phyloP scores from a whole-genome alignment of 2,797 vertebrate genomes.

The Hoplostethus mediterraneus region DNA sequence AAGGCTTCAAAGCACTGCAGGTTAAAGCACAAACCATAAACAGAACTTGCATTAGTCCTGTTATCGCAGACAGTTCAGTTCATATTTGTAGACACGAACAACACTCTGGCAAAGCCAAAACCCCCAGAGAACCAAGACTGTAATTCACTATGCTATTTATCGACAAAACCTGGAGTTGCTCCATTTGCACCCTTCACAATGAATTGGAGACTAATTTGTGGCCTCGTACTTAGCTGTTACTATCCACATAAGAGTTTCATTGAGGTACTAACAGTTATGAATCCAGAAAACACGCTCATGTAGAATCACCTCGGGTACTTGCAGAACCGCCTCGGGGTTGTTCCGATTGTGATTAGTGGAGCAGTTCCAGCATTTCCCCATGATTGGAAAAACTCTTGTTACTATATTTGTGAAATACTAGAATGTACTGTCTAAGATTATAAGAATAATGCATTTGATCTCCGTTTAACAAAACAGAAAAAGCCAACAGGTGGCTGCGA shows the following conservation, averaged over 20 bases:
- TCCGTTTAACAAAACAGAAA: background rate
- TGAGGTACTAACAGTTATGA: background rate
- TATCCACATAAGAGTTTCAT: no score
- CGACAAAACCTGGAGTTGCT: conserved; percentile 5
- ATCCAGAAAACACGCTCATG: background rate
- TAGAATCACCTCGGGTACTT: background rate
- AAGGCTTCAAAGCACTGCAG: conserved; percentile 51
- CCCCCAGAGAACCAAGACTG: background rate
- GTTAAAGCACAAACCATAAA: conserved; percentile 34
- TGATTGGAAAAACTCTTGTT: background rate
- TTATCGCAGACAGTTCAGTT: conserved; percentile 10
- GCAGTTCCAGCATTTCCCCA: background rate
- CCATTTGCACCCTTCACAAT: background rate
- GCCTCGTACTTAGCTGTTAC: background rate
- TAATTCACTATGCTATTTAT: background rate
- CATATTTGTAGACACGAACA: conserved; percentile 8
- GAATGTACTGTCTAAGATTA: no score
- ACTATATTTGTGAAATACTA: no score
- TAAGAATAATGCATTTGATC: no score
- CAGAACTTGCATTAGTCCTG: conserved; percentile 24
- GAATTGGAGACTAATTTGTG: background rate
- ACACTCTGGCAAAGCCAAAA: conserved; percentile 18
- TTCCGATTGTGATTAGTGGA: no score
- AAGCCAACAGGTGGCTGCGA: background rate
- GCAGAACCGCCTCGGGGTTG: no score